Base-by-base conservation (phyloP, 2,113 vertebrate genomes). In the Acrocephalus arundinaceus region DNA sequence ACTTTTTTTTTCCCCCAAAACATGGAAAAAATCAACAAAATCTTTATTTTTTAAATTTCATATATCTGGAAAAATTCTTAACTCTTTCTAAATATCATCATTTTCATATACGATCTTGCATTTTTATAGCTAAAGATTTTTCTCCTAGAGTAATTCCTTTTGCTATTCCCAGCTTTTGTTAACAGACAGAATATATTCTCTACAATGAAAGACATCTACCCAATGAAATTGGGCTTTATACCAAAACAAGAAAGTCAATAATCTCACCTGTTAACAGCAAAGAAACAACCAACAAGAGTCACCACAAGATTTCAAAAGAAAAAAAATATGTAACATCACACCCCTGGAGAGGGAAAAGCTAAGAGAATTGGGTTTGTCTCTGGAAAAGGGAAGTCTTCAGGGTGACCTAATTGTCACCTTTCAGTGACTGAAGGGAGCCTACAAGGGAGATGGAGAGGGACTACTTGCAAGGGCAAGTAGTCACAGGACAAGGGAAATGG, bases 1-100 rank as follows among this genome's bases (percentile, higher is more conserved):
- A 13, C 0, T 22, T 41, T 35, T 68, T 1, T 1, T 4, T 8
- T 5, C 9, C 51, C 6, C 5, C 1, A 25, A 35, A 43, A 33
- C 5, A 35, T 23, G 2, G 7, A 17, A 72, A 76, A 82, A 61
- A 48, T 2, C 0, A 28, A 57, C 7, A n/a, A 61, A 46, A 33
- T 10, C 0, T 8, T 61, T 19, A 19, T 57, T 33, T 54, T 33
- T 4, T 0, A 19, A 6, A 67, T 79, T 73, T 73, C 15, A 46
- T 37, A 8, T 15, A 41, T 49, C 17, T 41, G 9, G 15, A 48
- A 43, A 74, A 89, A 45, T 17, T 45, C n/a, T 41, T 51, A 79
- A 52, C 4, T 58, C 10, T 7, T 88, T 21, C 28, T 76, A 88
- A 83, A 65, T 45, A 37, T 48, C 30, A 73, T 9, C 7, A 90